Evolutionary conservation across 2,797 vertebrate genomes (phyloP).

Genomic region (Loriculus beryllinus): DNA sequence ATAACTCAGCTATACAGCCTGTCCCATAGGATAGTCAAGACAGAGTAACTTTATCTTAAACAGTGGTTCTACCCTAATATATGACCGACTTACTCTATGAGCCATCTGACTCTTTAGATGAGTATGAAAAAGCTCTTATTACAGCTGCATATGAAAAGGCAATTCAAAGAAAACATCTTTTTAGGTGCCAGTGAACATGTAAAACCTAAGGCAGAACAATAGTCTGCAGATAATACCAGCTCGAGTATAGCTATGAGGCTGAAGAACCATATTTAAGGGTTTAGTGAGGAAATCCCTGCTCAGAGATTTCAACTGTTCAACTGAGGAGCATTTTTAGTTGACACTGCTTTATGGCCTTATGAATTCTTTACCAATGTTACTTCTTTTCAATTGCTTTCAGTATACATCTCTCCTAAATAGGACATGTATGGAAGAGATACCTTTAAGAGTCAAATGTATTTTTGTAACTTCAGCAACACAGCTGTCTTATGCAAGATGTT

Average conservation of each 20-base stretch:
- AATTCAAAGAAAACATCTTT: neutral
- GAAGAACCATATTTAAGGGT: neutral
- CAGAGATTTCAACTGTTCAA: neutral
- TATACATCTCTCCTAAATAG: neutral
- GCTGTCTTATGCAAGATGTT: neutral
- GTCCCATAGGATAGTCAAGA: neutral
- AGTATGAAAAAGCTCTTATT: neutral
- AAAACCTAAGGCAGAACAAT: neutral
- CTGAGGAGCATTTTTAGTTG: neutral
- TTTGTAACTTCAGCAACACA: neutral
- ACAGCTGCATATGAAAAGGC: neutral
- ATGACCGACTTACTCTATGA: neutral
- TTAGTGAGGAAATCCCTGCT: neutral
- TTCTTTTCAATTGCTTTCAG: neutral
- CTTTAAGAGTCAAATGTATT: neutral
- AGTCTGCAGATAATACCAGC: neutral
- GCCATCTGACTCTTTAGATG: neutral
- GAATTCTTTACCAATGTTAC: neutral
- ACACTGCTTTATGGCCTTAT: neutral
- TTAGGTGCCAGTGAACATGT: neutral
- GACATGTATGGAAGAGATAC: neutral
- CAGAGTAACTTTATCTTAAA: neutral
- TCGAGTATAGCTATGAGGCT: fast-evolving
- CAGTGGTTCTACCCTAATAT: neutral
- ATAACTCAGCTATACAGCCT: neutral